Base-by-base conservation (phyloP, 30 jellyfish, hydroid and myxozoan species). In the Aurelia sp. region DNA sequence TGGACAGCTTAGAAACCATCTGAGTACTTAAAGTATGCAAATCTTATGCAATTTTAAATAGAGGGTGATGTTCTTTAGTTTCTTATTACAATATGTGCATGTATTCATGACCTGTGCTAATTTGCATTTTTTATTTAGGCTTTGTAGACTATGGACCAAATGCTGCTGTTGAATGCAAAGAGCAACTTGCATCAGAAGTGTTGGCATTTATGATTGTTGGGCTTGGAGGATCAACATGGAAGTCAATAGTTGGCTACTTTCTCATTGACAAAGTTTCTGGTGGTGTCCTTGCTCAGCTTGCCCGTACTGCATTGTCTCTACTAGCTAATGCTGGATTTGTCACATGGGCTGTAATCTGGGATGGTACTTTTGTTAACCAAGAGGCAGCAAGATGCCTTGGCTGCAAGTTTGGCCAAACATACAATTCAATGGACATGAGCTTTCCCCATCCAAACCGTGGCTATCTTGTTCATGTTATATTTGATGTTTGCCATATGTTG, bases 401-500 rank as follows among this genome's bases (percentile, higher is more conserved):
- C 12, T 74, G 79, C 79, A 18, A 52, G 30, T 74, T 74, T 74
- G 78, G 78, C 33, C 15, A 13, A 18, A 15, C 79, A 44, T 74
- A 52, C 80, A 33, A 74, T 44, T 47, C 86, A 13, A 13, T 74
- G 18, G 22, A 13, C 2, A 40, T 37, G 22, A 11, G 33, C 16
- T 76, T 76, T 60, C 83, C 83, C 21, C 88, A 76, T 76, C 88
- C 88, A 17, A 76, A 4, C 60, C 60, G 82, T 19, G 79, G 50
- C 60, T 76, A 76, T 47, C 13, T 22, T n/a, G 88, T 76, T 57
- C 60, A 76, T 22, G 82, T 17, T 9, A 74, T 74, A 37, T 50
- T 74, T 74, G 85, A 41, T 74, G 78, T 50, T 8, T 79, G 90
- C 59, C 90, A 79, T 37, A 79, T 79, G 90, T 11, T 65, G 31